Base-by-base conservation (phyloP, 2,888 invertebrate species). In the Autographa gamma region DNA sequence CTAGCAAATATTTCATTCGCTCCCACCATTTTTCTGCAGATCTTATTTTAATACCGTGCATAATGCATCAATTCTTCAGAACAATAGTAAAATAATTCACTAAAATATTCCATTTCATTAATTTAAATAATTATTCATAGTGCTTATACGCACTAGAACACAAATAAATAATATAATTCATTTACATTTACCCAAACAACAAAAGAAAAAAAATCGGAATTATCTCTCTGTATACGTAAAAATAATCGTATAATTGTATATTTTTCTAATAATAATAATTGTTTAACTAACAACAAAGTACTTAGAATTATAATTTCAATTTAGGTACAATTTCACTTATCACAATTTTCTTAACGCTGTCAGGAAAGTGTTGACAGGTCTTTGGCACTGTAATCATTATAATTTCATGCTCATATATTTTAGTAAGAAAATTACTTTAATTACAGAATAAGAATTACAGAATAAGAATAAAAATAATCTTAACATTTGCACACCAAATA, bases 291-390 rank as follows among this genome's bases (percentile, higher is more conserved):
- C 62, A 73, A 74, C 60, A 59, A 41, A 43, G 56, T 60, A 60
- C 43, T 70, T 73, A 73, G 60, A 67, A 74, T 80, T 71, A 75
- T 71, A 77, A 79, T 81, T 79, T 81, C 60, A 52, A 66, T 80
- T 88, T 86, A 89, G 86, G 84, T 88, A 86, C 81, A 75, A 70
- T 75, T 76, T 76, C 19, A 63, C 76, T 77, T 89, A 89, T 89
- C 89, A 89, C 88, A 85, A 81, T 84, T 81, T 84, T 34, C 60
- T 82, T 74, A 81, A 84, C 83, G 85, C 83, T 80, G 80, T 74
- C 83, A 79, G 76, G 73, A 48, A 63, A 74, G 54, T 62, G 61
- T 69, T 77, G 73, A 76, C 79, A 76, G 72, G 76, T 83, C 76
- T 84, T 88, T 88, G 86, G 87, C 88, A 88, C 87, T 78, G 66